A percentile compares a stretch with the other conserved stretches of the same genome.
These are phyloP conservation scores for Garrulus glandarius DNA, from an alignment of 2,797 vertebrate species.

Conservation along the genomic window DNA sequence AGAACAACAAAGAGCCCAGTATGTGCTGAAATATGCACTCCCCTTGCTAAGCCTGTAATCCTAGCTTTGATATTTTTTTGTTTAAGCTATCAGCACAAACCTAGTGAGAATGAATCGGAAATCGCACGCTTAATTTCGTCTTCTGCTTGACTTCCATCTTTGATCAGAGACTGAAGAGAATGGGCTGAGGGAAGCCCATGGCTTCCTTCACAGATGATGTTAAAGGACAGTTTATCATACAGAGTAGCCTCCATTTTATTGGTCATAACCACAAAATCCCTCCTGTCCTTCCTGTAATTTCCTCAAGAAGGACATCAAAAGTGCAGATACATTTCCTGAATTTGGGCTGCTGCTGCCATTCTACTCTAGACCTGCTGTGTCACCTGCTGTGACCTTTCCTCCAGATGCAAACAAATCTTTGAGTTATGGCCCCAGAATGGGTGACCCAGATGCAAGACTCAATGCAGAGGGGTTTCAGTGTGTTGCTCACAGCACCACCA, in stretches of 20 bases:
- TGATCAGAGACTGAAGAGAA: conserved; percentile 5
- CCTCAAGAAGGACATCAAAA: neutral
- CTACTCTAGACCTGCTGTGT: neutral
- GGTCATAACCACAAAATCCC: neutral
- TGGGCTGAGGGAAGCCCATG: neutral
- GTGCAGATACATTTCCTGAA: neutral
- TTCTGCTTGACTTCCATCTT: conserved; percentile 44
- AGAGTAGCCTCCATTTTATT: neutral
- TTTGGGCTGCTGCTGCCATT: neutral
- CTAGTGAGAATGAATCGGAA: conserved; percentile 17
- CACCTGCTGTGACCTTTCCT: neutral
- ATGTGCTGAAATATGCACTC: conserved; percentile 55
- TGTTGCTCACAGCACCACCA: neutral
- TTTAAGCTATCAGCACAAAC: conserved; percentile 28
- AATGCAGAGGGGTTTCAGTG: neutral
- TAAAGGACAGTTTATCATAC: neutral
- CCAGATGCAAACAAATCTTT: neutral
- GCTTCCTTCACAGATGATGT: neutral
- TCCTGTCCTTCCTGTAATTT: neutral
- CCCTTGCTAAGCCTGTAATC: conserved; percentile 51
- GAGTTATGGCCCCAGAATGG: rapidly evolving
- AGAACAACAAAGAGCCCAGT: conserved; percentile 57
- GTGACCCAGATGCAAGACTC: rapidly evolving
- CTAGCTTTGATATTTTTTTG: neutral
- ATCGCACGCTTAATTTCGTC: neutral